Evolutionary conservation across 2,113 vertebrate genomes (phyloP), one percentile per base, ranked within the genome.

Genomic region (Dasyornis broadbenti): DNA sequence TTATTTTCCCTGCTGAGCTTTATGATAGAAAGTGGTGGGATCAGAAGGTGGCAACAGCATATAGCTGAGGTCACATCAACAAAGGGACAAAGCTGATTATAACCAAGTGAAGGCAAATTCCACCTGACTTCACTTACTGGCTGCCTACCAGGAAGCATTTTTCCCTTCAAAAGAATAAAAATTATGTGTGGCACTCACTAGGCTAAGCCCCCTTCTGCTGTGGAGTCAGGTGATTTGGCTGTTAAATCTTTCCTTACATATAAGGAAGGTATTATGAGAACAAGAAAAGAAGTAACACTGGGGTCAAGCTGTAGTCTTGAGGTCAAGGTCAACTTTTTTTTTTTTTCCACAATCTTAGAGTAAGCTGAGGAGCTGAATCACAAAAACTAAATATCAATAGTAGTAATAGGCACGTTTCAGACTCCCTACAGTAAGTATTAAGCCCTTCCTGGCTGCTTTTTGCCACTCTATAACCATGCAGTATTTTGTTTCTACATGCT

Each of bases 1-100:
- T 81, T 57, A 59, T 86, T 59, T 73, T 86, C 24, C 70, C 50
- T 73, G 35, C n/a, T 73, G 30, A 80, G 92, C 18, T 86, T 83
- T 72, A 33, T 9, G 33, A 80, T 63, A 61, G 26, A 15, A 82
- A 85, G n/a, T 21, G 17, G n/a, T 37, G 6, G 10, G 59, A 77
- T 59, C 47, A 86, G 35, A 84, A 53, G 50, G 40, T 52, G 80
- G 54, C 50, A 92, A 61, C 26, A 70, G 39, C 0, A 35, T 60
- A 86, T 20, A 82, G 66, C 64, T 86, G 66, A 78, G 35, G 35
- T 81, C 52, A 76, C 80, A 94, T 47, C 88, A 73, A 64, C 50
- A 82, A 83, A 73, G 24, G 75, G 35, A 88, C 66, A 92, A 93
- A 94, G 82, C 76, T 81, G 73, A 90, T 94, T 94, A 96, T 28